phyloP scores from a whole-genome alignment of 2,888 invertebrate species.

The Drosophila gaucha region DNA sequence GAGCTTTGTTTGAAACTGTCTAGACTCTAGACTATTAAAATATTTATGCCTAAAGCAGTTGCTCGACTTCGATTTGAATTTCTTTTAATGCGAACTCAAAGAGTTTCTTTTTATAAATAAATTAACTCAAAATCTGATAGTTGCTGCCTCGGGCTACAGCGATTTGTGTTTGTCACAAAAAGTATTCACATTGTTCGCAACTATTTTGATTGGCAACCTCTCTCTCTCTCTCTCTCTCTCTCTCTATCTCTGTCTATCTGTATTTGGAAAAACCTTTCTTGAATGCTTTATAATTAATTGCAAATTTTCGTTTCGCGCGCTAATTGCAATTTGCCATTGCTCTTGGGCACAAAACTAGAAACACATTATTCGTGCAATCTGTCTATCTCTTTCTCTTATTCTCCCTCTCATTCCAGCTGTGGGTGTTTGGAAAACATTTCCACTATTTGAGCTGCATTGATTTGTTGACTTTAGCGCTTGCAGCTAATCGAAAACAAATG shows the following conservation, averaged over 20 bases:
- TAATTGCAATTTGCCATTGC: conserved; percentile 68
- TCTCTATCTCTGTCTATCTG: background rate
- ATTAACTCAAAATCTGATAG: background rate
- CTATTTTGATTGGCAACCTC: background rate
- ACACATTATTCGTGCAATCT: conserved; percentile 37
- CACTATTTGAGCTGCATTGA: conserved; percentile 67
- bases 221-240: background rate
- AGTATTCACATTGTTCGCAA: background rate
- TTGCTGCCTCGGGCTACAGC: background rate
- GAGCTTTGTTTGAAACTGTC: conserved; percentile 1
- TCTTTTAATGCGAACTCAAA: too few relatives aligned
- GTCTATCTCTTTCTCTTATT: background rate
- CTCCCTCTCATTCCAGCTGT: background rate
- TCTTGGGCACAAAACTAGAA: conserved; percentile 39
- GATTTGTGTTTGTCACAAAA: background rate
- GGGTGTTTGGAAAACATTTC: too few relatives aligned
- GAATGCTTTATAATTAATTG: conserved; percentile 67
- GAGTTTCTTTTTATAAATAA: background rate
- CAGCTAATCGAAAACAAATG: conserved; percentile 78
- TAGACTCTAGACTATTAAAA: conserved; percentile 1
- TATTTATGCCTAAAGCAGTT: background rate
- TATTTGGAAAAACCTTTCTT: conserved; percentile 32
- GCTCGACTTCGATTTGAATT: background rate
- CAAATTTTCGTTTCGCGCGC: conserved; percentile 58
- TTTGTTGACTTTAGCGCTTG: conserved; percentile 75